Base-by-base conservation (phyloP, 2,888 invertebrate species). In the Entomobrya multifasciata region DNA sequence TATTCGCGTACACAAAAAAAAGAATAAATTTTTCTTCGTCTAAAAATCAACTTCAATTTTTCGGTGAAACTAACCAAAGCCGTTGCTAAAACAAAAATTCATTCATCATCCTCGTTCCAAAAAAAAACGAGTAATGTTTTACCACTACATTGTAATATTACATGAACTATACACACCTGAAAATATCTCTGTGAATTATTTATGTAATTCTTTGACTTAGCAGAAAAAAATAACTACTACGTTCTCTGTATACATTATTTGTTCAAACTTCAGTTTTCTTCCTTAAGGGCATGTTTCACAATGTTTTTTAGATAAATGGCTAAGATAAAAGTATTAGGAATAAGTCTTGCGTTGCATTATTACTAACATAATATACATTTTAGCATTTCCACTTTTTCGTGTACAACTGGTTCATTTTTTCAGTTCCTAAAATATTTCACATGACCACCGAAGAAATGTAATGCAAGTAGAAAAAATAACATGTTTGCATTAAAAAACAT, bases 61-160 rank as follows among this genome's bases (percentile, higher is more conserved):
- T 60, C 81, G 81, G 81, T 81, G 81, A 81, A 81, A 81, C 81
- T 81, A 57, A 81, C 81, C 81, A 81, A 44, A 81, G 81, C 57
- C 47, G 72, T 70, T 60, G 20, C 67, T 52, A 80, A 80, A 49
- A 11, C 17, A 13, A 17, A 13, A n/a, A n/a, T 79, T 79, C 49
- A 65, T 65, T 62, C 49, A 76, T 36, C 41, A 10, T 60, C 27
- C 25, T 60, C 25, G 27, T 47, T n/a, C n/a, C n/a, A n/a, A n/a
- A n/a, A n/a, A n/a, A n/a, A n/a, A 47, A 5, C 47, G 13, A 13
- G n/a, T 15, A 60, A 25, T 25, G 25, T 60, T 60, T 15, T n/a
- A 47, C 47, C 13, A 47, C n/a, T 47, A 47, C 47, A 47, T 2
- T 47, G n/a, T 15, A 47, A 2, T 47, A 2, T 30, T 36, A 30